Conservation (phyloP, 2,888 invertebrate species). For the Blomia tropicalis region DNA sequence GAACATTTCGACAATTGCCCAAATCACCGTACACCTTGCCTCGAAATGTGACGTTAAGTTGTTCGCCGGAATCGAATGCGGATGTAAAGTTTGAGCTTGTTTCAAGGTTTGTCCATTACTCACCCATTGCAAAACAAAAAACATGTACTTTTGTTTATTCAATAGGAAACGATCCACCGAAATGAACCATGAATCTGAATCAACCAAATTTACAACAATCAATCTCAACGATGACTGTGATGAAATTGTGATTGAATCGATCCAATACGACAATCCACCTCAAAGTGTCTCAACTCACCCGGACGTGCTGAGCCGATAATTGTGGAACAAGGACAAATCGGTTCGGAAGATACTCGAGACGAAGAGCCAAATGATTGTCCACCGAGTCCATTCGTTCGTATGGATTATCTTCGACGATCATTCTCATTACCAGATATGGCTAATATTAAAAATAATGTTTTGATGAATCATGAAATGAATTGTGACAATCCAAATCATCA, state of each 20-base stretch:
- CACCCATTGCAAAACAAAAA: not conserved
- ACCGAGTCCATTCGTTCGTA: constrained; percentile 5
- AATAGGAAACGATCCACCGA: not conserved
- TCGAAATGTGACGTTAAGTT: not conserved
- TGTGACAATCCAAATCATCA: not conserved
- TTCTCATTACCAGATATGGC: constrained; percentile 4
- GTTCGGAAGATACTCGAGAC: not conserved
- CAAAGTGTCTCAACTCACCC: not conserved
- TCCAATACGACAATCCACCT: not conserved
- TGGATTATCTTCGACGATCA: not conserved
- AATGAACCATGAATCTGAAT: no score
- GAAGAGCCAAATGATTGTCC: not conserved
- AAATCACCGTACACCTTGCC: not conserved
- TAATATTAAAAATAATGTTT: not conserved
- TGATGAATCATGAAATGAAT: not conserved
- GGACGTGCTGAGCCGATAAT: not conserved
- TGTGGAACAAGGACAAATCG: not conserved
- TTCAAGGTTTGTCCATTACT: constrained; percentile 1
- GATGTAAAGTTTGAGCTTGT: not conserved
- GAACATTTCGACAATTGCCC: not conserved
- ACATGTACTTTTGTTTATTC: not conserved
- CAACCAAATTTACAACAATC: no score
- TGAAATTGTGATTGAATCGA: constrained; percentile 1
- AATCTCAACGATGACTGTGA: not conserved
- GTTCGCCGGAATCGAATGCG: no score